phyloP scores from a whole-genome alignment of 2,797 vertebrate genomes.

The Carduelis carduelis region DNA sequence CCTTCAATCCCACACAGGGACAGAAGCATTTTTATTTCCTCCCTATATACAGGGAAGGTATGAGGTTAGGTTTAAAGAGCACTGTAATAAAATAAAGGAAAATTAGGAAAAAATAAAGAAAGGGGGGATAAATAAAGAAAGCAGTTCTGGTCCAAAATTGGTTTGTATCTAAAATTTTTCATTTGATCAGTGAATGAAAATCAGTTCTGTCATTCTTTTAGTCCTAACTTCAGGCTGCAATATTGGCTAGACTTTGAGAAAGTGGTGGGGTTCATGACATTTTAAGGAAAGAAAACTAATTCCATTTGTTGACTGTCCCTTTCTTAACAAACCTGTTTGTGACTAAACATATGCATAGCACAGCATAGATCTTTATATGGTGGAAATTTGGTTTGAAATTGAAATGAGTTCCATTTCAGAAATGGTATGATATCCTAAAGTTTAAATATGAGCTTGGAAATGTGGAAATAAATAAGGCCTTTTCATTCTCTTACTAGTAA shows the following conservation, averaged over 20 bases:
- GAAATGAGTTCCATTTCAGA: slow-evolving; percentile 28
- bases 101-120: too few relatives aligned
- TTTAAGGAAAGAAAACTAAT: neutral
- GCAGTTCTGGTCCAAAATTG: neutral
- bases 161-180: neutral
- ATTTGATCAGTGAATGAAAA: slow-evolving; percentile 22
- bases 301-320: neutral
- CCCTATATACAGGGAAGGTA: neutral
- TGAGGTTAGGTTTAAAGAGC: neutral
- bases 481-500: neutral
- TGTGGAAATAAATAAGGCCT: slow-evolving; percentile 25
- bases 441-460: slow-evolving; percentile 37
- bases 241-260: neutral
- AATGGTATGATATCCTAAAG: neutral
- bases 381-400: slow-evolving; percentile 7
- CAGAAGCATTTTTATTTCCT: neutral
- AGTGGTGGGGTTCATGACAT: neutral
- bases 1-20: neutral
- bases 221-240: neutral
- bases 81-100: too few relatives aligned
- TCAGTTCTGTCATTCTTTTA: neutral
- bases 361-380: neutral
- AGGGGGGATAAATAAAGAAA: neutral
- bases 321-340: slow-evolving; percentile 11
- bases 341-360: neutral